phyloP scores from a whole-genome alignment of 2,797 vertebrate genomes.

The Xerus rutilus region DNA sequence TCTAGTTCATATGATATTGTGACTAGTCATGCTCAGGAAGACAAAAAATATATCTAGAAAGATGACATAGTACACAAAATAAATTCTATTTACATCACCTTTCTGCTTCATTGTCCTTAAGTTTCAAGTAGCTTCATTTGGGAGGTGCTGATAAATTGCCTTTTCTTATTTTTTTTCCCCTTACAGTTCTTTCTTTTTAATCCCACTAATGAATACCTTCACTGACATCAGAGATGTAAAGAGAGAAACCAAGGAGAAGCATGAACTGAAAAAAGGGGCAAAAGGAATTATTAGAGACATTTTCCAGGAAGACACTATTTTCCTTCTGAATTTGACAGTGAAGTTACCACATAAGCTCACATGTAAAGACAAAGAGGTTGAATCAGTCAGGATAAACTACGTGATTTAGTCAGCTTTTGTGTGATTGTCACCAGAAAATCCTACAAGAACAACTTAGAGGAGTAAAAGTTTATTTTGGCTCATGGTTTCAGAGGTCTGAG shows the following conservation, averaged over 20 bases:
- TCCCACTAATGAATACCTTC: background rate
- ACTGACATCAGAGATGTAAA: background rate
- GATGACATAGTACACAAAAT: background rate
- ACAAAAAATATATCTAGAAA: conserved; percentile 18
- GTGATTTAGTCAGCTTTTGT: too few relatives aligned
- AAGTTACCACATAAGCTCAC: background rate
- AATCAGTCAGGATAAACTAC: background rate
- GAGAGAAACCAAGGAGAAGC: background rate
- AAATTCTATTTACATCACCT: background rate
- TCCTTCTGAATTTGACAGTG: conserved; percentile 7
- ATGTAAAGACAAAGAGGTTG: background rate
- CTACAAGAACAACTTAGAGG: too few relatives aligned
- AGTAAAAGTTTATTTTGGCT: too few relatives aligned
- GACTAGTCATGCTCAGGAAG: background rate
- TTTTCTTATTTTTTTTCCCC: background rate
- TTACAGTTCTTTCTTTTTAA: background rate
- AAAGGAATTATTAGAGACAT: background rate
- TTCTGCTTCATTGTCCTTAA: background rate
- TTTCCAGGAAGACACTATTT: background rate
- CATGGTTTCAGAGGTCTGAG: too few relatives aligned
- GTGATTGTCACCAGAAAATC: too few relatives aligned
- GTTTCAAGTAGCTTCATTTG: conserved; percentile 53
- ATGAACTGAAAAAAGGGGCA: background rate
- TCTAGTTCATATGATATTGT: background rate
- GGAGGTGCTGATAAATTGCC: background rate